phyloP scores from a whole-genome alignment of 2,888 invertebrate species.

The Chymomyza fuscimana region DNA sequence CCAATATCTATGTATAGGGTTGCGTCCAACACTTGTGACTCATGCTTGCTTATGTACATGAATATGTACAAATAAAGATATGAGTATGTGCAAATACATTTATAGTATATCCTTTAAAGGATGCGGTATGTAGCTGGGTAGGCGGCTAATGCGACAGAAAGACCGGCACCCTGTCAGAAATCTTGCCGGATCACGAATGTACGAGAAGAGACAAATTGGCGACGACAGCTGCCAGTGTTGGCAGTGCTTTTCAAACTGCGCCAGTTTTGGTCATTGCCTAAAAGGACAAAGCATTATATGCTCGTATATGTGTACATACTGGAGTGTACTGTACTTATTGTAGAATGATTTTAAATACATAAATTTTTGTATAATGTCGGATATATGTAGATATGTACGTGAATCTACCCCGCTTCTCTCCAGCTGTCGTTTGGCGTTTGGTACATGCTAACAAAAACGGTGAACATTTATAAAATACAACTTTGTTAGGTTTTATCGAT shows the following conservation, averaged over 20 bases:
- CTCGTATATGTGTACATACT: background rate
- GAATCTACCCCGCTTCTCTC: background rate
- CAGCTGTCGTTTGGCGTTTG: background rate
- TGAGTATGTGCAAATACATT: no score
- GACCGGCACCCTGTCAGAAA: constrained; percentile 36
- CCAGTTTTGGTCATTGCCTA: background rate
- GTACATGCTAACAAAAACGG: background rate
- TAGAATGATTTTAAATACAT: no score
- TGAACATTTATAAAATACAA: background rate
- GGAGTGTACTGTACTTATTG: no score
- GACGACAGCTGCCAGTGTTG: background rate
- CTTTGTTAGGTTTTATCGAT: constrained; percentile 46
- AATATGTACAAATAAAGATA: background rate
- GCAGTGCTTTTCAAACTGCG: constrained; percentile 47
- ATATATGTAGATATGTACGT: no score
- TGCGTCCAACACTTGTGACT: background rate
- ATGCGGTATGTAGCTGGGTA: background rate
- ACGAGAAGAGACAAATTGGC: constrained; percentile 27
- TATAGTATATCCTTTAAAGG: background rate
- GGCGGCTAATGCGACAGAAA: constrained; percentile 1
- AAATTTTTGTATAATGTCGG: no score
- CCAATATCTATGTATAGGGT: no score
- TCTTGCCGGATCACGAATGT: constrained; percentile 39
- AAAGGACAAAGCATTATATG: constrained; percentile 1
- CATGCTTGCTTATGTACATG: background rate